Evolutionary conservation across 2,888 invertebrate species (phyloP), one percentile per base, ranked within the genome.

Genomic region (Aleiodes testaceus): DNA sequence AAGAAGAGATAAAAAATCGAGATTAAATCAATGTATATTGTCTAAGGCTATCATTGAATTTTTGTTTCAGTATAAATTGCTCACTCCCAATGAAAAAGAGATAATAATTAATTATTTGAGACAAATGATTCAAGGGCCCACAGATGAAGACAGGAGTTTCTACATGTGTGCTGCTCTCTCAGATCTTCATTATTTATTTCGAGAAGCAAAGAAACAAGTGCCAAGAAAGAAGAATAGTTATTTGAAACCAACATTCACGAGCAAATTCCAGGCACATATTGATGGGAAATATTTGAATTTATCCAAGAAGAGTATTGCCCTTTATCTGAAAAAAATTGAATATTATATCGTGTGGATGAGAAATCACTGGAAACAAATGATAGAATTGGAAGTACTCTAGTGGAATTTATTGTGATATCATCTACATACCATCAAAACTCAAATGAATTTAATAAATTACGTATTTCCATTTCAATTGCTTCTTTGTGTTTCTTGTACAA

Each of bases 281-380:
- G 85, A 90, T 74, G 84, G 89, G 55, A 88, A 90, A 53, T 83
- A 86, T 12, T 82, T 90, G 61, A 82, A 87, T n/a, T 81, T 92
- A 76, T 88, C 91, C 72, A 84, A 89, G 63, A 88, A 87, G 55
- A 90, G 90, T 84, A 80, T 93, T 6, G 90, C 89, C 76, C 88
- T 89, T 70, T 87, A 89, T 76, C 81, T 91, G 0, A 93, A 92
- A 81, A 95, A 94, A 88, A 81, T 94, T 1, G 92, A 94, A 82
- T 95, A 92, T 87, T 92, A 92, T 86, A 86, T 94, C 72, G 92
- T 93, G 0, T 94, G 89, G 89, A 85, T 91, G 42, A 91, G 91
- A 75, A 78, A 66, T 30, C 74, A 76, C 50, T 75, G 75, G n/a
- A 22, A 47, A 49, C 69, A 36, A 44, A 50, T 72, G 50, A 26